Percentiles rank a stretch among this genome's conserved stretches.
phyloP scores from a whole-genome alignment of 2,888 invertebrate genomes.

The Notodonta dromedarius region DNA sequence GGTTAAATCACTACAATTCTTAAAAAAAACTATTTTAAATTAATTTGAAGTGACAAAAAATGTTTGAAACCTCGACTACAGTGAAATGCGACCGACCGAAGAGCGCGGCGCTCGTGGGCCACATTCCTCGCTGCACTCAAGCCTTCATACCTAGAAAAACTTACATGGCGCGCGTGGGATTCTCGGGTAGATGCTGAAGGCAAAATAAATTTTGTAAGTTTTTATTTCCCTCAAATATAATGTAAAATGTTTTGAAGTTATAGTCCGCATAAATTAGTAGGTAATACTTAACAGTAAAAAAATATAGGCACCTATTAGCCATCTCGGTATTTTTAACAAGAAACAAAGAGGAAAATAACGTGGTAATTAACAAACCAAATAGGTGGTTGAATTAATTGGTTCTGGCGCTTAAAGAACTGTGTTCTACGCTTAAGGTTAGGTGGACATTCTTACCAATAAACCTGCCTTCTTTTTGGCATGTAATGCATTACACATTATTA shows the following conservation, averaged over 20 bases:
- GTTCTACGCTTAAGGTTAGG: not conserved
- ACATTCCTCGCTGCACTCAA: conserved; percentile 61
- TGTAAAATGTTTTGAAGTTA: not conserved
- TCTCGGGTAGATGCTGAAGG: conserved; percentile 60
- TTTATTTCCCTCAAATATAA: not conserved
- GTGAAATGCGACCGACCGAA: conserved; percentile 39
- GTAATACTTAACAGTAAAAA: not conserved
- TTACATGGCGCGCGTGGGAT: conserved; percentile 56
- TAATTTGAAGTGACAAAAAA: too few relatives aligned
- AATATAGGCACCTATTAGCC: not conserved
- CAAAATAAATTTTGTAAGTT: conserved; percentile 29
- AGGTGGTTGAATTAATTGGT: conserved; percentile 1
- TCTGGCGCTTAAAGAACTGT: not conserved
- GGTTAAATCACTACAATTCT: too few relatives aligned
- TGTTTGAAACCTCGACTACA: conserved; percentile 30
- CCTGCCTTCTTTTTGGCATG: too few relatives aligned
- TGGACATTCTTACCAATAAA: too few relatives aligned
- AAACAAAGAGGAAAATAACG: conserved; percentile 4
- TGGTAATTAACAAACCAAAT: conserved; percentile 1
- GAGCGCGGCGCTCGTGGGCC: conserved; percentile 45
- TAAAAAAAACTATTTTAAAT: too few relatives aligned
- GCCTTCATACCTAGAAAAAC: conserved; percentile 67
- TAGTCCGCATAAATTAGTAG: not conserved
- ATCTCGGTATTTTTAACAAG: conserved; percentile 1
- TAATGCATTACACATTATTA: too few relatives aligned